phyloP scores from a whole-genome alignment of 2,113 vertebrate species.

The Gobiocypris rarus region DNA sequence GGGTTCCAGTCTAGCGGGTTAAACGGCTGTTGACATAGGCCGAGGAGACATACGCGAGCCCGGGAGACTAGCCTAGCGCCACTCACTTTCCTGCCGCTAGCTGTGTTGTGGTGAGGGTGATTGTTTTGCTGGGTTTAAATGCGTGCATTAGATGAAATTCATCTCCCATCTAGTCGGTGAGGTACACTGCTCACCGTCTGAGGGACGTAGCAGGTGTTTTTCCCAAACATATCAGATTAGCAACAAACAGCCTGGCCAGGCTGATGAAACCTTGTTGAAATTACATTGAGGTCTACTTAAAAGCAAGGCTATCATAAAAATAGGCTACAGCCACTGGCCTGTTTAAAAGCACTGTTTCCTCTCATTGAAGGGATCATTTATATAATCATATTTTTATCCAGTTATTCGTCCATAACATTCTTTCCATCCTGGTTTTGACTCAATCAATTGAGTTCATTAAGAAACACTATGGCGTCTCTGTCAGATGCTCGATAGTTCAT shows the following conservation, averaged over 20 bases:
- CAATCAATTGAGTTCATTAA: not conserved
- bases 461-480: not conserved
- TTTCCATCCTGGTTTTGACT: conserved; percentile 5
- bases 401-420: conserved; percentile 10
- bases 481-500: not conserved
- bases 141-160: conserved; percentile 43
- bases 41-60: conserved; percentile 69
- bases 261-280: conserved; percentile 48
- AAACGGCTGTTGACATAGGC: conserved; percentile 72
- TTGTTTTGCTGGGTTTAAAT: conserved; percentile 47
- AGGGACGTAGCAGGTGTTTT: conserved; percentile 30
- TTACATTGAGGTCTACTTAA: conserved; percentile 48
- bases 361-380: not conserved
- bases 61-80: conserved; percentile 28
- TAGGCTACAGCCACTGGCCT: conserved; percentile 17
- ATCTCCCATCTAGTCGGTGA: conserved; percentile 26
- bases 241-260: conserved; percentile 44
- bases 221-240: conserved; percentile 45
- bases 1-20: conserved; percentile 77
- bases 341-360: conserved; percentile 39
- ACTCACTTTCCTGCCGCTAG: not conserved
- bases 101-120: conserved; percentile 2
- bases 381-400: conserved; percentile 25
- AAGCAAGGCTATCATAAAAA: conserved; percentile 38
- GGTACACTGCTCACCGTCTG: conserved; percentile 4